Evolutionary conservation across 2,797 vertebrate species (phyloP), one percentile per base, ranked within the genome.

Genomic region (Staurois parvus): DNA sequence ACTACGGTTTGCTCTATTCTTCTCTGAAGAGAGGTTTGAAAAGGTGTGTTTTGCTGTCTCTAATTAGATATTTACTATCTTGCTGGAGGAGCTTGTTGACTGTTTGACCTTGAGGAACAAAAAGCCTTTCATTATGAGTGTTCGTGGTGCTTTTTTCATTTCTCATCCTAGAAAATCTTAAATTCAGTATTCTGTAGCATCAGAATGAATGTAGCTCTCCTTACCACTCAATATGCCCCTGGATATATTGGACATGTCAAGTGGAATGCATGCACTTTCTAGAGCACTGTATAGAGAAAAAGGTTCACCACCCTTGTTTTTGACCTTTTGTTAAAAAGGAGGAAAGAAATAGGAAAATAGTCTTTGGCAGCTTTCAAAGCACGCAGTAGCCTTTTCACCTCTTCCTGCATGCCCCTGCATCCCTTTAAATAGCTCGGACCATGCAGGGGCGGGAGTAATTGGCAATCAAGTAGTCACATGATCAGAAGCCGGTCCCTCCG

Each of bases 91-190:
- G 26, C 11, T 59, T 72, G 45, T 45, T 78, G 26, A 45, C 64
- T 42, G 30, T 59, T 70, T 80, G 29, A 70, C 78, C 24, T 72
- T 81, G 62, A n/a, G n/a, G 30, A 6, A 72, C 28, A 40, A 40
- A 72, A 70, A 17, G 37, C 24, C 30, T 72, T 81, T 72, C 32
- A 72, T 42, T 37, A n/a, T 72, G 29, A 34, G 34, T 11, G 70
- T 40, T 32, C 12, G 37, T 11, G 7, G n/a, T 17, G 42, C 56
- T 52, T 81, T 68, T 72, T 81, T 40, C 28, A 48, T 80, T 70
- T 30, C 64, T 68, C 15, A 59, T 72, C 79, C 52, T 26, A 9
- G n/a, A 79, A 69, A 69, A 56, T 80, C 21, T 69, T 67, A 30
- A 7, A 64, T n/a, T 28, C 37, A 6, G 30, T 69, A 17, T 8